Conservation (phyloP, 2,888 invertebrate species). For the Melipona beecheii region DNA sequence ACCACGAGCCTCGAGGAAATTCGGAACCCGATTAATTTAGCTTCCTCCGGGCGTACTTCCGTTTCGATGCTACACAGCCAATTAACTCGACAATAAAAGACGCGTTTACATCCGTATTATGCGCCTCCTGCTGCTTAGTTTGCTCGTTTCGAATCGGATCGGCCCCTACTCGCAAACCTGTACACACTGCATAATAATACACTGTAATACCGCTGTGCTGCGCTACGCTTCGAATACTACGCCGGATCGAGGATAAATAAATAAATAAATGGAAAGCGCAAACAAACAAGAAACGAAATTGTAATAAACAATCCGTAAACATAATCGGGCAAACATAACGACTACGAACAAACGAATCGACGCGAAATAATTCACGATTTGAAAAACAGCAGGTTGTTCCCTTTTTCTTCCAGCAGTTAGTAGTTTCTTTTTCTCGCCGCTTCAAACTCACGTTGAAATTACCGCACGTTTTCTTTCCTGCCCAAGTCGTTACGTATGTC, state of each 20-base stretch:
- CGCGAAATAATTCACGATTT: not conserved
- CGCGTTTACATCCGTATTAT: slow-evolving; percentile 13
- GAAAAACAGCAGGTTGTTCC: not conserved
- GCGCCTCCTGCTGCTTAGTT: not conserved
- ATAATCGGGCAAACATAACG: not conserved
- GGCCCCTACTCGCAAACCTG: not conserved
- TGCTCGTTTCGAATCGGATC: not conserved
- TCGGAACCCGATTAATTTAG: slow-evolving; percentile 35
- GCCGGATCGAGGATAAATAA: not conserved
- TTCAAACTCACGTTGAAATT: not conserved
- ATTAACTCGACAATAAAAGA: slow-evolving; percentile 47
- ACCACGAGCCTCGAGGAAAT: slow-evolving; percentile 11
- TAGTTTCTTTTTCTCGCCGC: not conserved
- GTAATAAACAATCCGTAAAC: not conserved
- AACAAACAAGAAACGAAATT: not conserved
- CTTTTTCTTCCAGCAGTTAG: too few species aligned
- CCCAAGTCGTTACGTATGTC: not conserved
- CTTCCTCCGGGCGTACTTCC: slow-evolving; percentile 7
- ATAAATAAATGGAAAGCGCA: not conserved
- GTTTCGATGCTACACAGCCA: slow-evolving; percentile 15
- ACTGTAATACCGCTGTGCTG: not conserved
- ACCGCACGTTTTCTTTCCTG: not conserved
- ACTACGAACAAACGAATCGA: not conserved
- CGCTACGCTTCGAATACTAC: too few species aligned
- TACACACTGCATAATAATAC: not conserved